These are phyloP conservation scores for Larimichthys polyactis DNA, from an alignment of 2,113 vertebrate genomes.

Conservation along the genomic window DNA sequence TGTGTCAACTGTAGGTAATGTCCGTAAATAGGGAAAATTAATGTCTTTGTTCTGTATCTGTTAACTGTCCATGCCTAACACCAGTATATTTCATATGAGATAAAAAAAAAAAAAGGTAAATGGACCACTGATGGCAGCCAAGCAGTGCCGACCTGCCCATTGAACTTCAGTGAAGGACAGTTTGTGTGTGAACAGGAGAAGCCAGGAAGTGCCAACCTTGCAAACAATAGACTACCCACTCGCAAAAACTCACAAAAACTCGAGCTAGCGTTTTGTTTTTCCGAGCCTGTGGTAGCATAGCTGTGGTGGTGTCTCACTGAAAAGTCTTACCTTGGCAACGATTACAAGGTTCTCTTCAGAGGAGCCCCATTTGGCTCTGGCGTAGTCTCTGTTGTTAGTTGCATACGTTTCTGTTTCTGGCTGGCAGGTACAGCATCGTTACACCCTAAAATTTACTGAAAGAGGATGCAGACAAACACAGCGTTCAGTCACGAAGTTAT, in stretches of 20 bases:
- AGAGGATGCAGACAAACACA: not conserved
- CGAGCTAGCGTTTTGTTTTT: not conserved
- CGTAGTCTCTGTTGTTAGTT: not conserved
- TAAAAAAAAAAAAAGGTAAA: not conserved
- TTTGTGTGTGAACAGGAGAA: not conserved
- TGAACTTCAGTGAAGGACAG: too few species aligned
- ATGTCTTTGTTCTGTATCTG: not conserved
- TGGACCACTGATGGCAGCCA: not conserved
- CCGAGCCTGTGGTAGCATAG: not conserved
- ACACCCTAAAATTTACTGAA: not conserved
- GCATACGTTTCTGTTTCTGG: not conserved
- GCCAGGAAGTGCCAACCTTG: not conserved
- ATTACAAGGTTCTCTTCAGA: not conserved
- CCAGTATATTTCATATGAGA: not conserved
- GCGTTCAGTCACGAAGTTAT: not conserved
- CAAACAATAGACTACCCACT: not conserved
- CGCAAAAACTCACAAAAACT: too few species aligned
- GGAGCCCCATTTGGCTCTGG: not conserved
- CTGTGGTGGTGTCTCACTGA: not conserved
- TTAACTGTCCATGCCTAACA: not conserved
- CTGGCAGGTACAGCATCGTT: not conserved
- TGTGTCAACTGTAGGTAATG: not conserved
- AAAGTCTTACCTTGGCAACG: not conserved
- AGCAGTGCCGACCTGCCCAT: too few species aligned
- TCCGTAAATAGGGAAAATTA: too few species aligned